Conservation (phyloP, 2,797 vertebrate genomes). For the Notolabrus celidotus region DNA sequence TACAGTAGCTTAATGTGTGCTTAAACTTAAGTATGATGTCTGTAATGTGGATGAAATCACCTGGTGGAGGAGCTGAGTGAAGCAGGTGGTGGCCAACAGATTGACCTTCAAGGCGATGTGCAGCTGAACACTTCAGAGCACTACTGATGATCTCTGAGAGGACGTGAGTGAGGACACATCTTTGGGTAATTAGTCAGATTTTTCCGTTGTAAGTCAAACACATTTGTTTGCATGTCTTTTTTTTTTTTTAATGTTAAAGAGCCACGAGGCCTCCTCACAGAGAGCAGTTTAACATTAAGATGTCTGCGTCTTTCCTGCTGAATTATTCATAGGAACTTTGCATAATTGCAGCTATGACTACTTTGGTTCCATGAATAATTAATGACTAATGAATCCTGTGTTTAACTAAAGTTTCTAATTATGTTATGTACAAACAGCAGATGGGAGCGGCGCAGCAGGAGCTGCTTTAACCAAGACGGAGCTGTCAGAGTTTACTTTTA, state of each 20-base stretch:
- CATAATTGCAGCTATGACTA: conserved; percentile 47
- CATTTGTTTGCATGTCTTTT: no score
- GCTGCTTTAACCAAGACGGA: conserved; percentile 31
- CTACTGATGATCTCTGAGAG: no score
- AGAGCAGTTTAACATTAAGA: neutral
- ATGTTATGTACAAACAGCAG: conserved; percentile 66
- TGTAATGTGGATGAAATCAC: no score
- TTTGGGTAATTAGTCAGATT: no score
- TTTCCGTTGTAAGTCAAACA: no score
- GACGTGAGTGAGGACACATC: no score
- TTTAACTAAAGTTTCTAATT: conserved; percentile 70
- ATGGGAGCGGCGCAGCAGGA: conserved; percentile 55
- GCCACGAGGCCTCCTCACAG: neutral
- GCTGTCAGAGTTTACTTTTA: conserved; percentile 48
- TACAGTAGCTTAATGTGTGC: no score
- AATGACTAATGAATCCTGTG: conserved; percentile 56
- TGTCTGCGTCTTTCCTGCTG: conserved; percentile 10
- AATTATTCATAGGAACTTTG: conserved; percentile 50
- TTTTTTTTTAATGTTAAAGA: neutral
- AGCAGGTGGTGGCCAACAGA: no score
- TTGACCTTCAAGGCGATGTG: no score
- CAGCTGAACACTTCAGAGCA: no score
- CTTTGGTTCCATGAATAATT: conserved; percentile 40
- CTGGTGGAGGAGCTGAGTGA: no score
- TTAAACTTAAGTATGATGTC: no score